phyloP scores from a whole-genome alignment of 30 jellyfish, hydroid and myxozoan genomes.

The Clytia hemisphaerica region DNA sequence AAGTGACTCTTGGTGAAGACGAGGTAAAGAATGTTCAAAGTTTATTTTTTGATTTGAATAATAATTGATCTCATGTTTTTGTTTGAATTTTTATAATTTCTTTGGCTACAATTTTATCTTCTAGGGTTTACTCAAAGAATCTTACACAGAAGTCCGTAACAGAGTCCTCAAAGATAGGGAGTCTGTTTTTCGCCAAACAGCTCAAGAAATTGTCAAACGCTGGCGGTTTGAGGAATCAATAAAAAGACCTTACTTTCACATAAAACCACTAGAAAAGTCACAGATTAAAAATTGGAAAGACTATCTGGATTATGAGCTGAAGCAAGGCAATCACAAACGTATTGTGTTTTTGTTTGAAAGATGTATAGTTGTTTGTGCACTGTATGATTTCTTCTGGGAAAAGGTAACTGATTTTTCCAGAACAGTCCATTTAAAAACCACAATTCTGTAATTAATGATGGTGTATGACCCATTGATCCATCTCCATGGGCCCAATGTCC shows the following conservation, averaged over 20 bases:
- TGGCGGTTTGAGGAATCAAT: constrained; percentile 84
- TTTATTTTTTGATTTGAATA: background rate
- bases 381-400: constrained; percentile 92
- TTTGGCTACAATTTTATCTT: background rate
- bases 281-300: constrained; percentile 89
- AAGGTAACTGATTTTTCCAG: constrained; percentile 63
- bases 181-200: constrained; percentile 36
- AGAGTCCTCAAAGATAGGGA: constrained; percentile 62
- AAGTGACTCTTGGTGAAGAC: background rate
- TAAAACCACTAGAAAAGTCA: constrained; percentile 81
- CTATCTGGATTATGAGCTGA: constrained; percentile 65
- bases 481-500: too few relatives aligned
- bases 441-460: too few relatives aligned
- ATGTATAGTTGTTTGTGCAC: constrained; percentile 92
- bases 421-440: background rate
- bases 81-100: background rate
- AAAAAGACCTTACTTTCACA: constrained; percentile 92
- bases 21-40: background rate
- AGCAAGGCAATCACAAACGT: constrained; percentile 45
- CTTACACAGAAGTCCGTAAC: constrained; percentile 14
- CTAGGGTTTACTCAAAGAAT: background rate
- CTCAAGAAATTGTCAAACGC: constrained; percentile 72
- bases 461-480: too few relatives aligned
- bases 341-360: constrained; percentile 76
- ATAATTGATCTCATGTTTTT: too few relatives aligned